Evolutionary conservation across 1,140 invertebrate species (phyloP), one percentile per base, ranked within the genome.

Genomic region (Zaprionus inermis): DNA sequence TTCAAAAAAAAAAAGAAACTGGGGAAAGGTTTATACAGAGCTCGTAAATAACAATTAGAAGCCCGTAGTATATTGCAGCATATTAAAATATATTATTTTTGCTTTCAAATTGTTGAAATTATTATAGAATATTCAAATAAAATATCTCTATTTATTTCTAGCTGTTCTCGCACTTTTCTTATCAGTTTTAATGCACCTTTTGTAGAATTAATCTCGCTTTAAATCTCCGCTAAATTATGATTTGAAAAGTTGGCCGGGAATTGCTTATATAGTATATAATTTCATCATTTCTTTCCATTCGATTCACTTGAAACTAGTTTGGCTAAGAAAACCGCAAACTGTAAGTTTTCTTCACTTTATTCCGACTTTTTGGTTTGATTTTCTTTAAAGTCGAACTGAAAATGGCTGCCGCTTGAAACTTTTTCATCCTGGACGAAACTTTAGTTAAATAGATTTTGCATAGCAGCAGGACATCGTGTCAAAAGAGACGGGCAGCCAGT

Each of bases 201-300:
- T 3, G 1, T n/a, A 7, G 4, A 36, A 6, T 22, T 11, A 34
- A 58, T 22, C 34, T 36, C 1, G 12, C 22, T 54, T 24, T 24
- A 34, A 18, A 14, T 1, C 16, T 10, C 28, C 7, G 38, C 64
- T 32, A 12, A 67, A n/a, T 28, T 30, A 30, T 12, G 18, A 46
- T 28, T 18, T 30, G 24, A 54, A 18, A 30, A 38, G 16, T 76
- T 24, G 20, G 10, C 38, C 46, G 51, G 52, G 78, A 65, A 82
- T 81, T 78, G 59, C 70, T 72, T 64, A 79, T 83, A 72, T 79
- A 75, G 72, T 83, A 79, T 83, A 72, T 79, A 75, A 78, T 83
- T 82, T 83, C 56, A 79, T 81, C 85, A 74, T 78, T 85, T 44
- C 61, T 63, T 65, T 81, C 18, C 38, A 49, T 66, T 32, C 3